A percentile compares a stretch with the other conserved stretches of the same genome.
Conservation (phyloP, 2,888 invertebrate genomes). For the Meiosimyza platycephala region DNA sequence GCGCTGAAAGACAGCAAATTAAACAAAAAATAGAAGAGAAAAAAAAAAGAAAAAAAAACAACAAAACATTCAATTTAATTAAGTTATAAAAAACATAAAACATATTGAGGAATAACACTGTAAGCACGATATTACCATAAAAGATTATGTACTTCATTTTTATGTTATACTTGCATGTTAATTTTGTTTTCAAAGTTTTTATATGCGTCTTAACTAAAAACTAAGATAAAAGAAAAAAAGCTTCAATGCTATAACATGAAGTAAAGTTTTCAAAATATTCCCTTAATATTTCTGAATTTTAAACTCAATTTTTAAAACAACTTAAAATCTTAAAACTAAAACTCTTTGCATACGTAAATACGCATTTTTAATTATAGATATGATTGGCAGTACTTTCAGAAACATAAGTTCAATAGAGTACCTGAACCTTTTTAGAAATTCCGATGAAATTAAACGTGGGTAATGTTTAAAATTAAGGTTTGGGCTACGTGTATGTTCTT, state of each 20-base stretch:
- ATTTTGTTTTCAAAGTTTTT: too few relatives aligned
- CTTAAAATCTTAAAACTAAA: constrained; percentile 15
- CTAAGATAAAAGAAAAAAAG: neutral
- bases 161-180: too few relatives aligned
- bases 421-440: too few relatives aligned
- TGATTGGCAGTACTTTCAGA: too few relatives aligned
- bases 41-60: constrained; percentile 18
- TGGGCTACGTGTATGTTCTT: too few relatives aligned
- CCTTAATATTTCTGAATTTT: constrained; percentile 30
- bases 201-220: neutral
- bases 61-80: constrained; percentile 39
- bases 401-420: too few relatives aligned
- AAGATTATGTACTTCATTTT: too few relatives aligned
- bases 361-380: too few relatives aligned
- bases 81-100: constrained; percentile 24
- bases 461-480: too few relatives aligned
- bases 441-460: too few relatives aligned
- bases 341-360: too few relatives aligned
- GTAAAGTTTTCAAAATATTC: constrained; percentile 24
- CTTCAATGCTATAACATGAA: constrained; percentile 27
- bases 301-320: constrained; percentile 34
- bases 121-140: too few relatives aligned
- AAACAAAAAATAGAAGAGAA: constrained; percentile 11
- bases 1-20: constrained; percentile 36
- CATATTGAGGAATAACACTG: neutral